A percentile compares a stretch with the other conserved stretches of the same genome.
phyloP scores from a whole-genome alignment of 2,888 invertebrate genomes.

The Blastobasis adustella region DNA sequence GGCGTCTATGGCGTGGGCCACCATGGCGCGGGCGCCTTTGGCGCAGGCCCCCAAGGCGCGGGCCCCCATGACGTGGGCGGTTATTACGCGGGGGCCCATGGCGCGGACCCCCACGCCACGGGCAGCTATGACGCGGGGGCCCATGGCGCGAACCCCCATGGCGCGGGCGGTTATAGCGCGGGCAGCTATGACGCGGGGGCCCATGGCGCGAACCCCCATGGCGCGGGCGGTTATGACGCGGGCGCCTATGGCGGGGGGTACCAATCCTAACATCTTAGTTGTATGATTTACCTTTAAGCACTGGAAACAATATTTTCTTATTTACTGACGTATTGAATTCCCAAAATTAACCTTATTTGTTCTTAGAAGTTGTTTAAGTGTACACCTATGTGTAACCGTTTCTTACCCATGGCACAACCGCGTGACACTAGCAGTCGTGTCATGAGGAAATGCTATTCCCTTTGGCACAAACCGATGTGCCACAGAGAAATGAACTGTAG shows the following conservation, averaged over 20 bases:
- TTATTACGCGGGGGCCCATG: conserved; percentile 36
- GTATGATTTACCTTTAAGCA: too few relatives aligned
- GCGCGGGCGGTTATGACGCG: neutral
- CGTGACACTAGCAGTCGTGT: too few relatives aligned
- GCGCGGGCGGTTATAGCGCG: conserved; percentile 36
- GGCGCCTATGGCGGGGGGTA: neutral
- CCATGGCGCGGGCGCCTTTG: conserved; percentile 55
- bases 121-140: conserved; percentile 35
- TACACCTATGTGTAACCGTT: too few relatives aligned
- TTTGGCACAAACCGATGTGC: too few relatives aligned
- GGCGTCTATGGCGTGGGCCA: conserved; percentile 38
- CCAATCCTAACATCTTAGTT: neutral
- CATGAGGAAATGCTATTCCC: too few relatives aligned
- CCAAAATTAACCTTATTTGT: too few relatives aligned
- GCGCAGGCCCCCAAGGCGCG: conserved; percentile 50
- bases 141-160: conserved; percentile 29
- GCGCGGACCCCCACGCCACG: conserved; percentile 19
- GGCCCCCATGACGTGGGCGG: conserved; percentile 54
- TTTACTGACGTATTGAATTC: too few relatives aligned
- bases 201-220: conserved; percentile 39
- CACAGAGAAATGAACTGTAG: too few relatives aligned
- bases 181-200: conserved; percentile 35
- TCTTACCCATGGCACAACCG: too few relatives aligned
- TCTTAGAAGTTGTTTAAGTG: too few relatives aligned
- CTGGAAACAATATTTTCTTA: too few relatives aligned